Percentiles rank a stretch among this genome's conserved stretches.
These are phyloP conservation scores for Pithys albifrons DNA, from an alignment of 2,113 vertebrate genomes.

Conservation along the genomic window DNA sequence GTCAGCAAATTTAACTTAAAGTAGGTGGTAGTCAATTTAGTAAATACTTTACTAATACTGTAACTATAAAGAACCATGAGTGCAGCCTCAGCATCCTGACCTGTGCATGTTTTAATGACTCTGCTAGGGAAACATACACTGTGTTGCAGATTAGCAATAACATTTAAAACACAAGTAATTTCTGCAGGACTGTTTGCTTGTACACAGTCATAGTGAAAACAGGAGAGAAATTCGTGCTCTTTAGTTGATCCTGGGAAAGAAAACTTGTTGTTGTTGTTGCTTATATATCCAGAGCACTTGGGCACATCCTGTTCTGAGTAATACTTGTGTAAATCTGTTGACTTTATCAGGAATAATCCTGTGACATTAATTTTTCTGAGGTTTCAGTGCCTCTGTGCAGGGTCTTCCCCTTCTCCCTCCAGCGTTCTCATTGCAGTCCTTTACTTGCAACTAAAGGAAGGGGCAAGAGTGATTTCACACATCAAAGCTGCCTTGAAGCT, in stretches of 20 bases:
- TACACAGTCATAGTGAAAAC: slow-evolving; percentile 42
- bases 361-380: neutral
- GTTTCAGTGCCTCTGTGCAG: neutral
- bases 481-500: neutral
- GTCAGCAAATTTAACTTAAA: slow-evolving; percentile 68
- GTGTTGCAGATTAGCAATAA: slow-evolving; percentile 31
- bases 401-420: neutral
- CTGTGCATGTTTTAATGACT: neutral
- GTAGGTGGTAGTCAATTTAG: slow-evolving; percentile 60
- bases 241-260: slow-evolving; percentile 41
- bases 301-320: neutral
- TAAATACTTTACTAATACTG: slow-evolving; percentile 67
- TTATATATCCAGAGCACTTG: neutral
- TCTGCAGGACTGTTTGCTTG: slow-evolving; percentile 34
- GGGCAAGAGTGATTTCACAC: neutral
- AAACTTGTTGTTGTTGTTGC: neutral
- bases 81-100: slow-evolving; percentile 47
- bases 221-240: neutral
- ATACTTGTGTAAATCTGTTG: neutral
- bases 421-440: neutral
- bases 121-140: neutral
- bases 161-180: slow-evolving; percentile 31
- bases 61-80: neutral
- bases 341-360: neutral
- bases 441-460: neutral